Base-by-base conservation (phyloP, 2,888 invertebrate genomes). In the Dolichopus griseipennis region DNA sequence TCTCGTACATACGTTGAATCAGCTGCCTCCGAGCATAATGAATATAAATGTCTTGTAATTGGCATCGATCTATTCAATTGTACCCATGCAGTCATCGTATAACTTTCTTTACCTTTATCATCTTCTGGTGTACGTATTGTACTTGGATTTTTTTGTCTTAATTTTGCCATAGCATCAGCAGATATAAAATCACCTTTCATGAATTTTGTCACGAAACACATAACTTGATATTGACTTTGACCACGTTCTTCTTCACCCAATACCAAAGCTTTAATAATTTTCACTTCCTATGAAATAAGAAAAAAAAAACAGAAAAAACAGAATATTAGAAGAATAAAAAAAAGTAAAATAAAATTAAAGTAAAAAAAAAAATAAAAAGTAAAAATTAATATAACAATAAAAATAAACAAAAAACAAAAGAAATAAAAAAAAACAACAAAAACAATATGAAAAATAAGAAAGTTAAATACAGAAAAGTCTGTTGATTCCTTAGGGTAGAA, bases 111-210 rank as follows among this genome's bases (percentile, higher is more conserved):
- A 4, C 93, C 93, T 72, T 89, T 87, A 76, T 95, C 94, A 75
- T 95, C 95, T 78, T 97, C 97, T 0, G 96, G 94, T 1, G 90
- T 88, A 43, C 97, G 85, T 62, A 95, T 89, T 20, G 93, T 92
- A 69, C 91, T 91, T 6, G 93, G 92, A 82, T 94, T 94, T 84
- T 87, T 87, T 82, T 97, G 97, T 79, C 96, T 85, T 66, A 97
- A 83, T 80, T 97, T 97, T 52, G 95, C 92, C 94, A 97, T 96
- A 22, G 96, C 96, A 83, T 97, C 97, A 6, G 96, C 92, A 6
- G 96, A 93, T 76, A 97, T 96, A 79, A 96, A 97, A 76, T 95
- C 95, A 73, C 93, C 92, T 82, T 93, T 94, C 68, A 90, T 89
- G 75, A 94, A 92, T 78, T 93, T 92, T 68, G 91, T 91, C 15